A percentile compares a stretch with the other conserved stretches of the same genome.
Evolutionary conservation across 2,797 vertebrate genomes (phyloP).

Genomic region (Phoxinus dragarum): DNA sequence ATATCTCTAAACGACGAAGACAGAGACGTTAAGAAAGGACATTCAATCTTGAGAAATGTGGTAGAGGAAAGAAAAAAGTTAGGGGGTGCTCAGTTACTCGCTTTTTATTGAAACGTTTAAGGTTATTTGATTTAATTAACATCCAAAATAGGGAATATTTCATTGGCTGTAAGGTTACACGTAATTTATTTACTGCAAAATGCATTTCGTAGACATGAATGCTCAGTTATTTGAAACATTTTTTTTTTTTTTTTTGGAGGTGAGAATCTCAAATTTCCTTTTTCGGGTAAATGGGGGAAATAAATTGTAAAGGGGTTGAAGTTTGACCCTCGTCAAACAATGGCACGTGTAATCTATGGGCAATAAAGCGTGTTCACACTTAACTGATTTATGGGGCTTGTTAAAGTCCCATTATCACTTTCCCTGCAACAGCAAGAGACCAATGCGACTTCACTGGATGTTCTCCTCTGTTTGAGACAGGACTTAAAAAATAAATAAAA

Average conservation of each 20-base stretch:
- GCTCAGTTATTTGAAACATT: background rate
- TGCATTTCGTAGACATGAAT: background rate
- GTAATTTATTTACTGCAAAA: background rate
- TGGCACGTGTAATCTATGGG: slow-evolving; percentile 72
- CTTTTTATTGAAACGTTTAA: background rate
- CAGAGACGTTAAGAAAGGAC: slow-evolving; percentile 72
- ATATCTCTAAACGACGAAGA: slow-evolving; percentile 77
- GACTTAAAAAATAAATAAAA: background rate
- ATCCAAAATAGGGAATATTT: too few relatives aligned
- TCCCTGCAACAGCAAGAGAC: slow-evolving; percentile 70
- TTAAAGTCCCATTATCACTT: slow-evolving; percentile 85
- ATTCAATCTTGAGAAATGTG: slow-evolving; percentile 57
- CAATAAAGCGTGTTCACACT: slow-evolving; percentile 67
- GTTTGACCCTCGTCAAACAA: slow-evolving; percentile 65
- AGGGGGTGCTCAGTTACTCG: background rate
- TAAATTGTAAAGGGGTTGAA: slow-evolving; percentile 37
- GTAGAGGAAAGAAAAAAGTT: slow-evolving; percentile 4
- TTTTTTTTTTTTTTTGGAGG: background rate
- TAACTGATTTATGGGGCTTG: slow-evolving; percentile 84
- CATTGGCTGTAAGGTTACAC: background rate
- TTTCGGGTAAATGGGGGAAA: slow-evolving; percentile 34
- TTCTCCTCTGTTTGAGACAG: background rate
- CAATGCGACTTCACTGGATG: slow-evolving; percentile 18
- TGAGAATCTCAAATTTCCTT: slow-evolving; percentile 41
- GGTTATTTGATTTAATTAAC: background rate